A percentile compares a stretch with the other conserved stretches of the same genome.
These are phyloP conservation scores for Mirza zaza DNA, from an alignment of 2,113 vertebrate species.

Conservation along the genomic window DNA sequence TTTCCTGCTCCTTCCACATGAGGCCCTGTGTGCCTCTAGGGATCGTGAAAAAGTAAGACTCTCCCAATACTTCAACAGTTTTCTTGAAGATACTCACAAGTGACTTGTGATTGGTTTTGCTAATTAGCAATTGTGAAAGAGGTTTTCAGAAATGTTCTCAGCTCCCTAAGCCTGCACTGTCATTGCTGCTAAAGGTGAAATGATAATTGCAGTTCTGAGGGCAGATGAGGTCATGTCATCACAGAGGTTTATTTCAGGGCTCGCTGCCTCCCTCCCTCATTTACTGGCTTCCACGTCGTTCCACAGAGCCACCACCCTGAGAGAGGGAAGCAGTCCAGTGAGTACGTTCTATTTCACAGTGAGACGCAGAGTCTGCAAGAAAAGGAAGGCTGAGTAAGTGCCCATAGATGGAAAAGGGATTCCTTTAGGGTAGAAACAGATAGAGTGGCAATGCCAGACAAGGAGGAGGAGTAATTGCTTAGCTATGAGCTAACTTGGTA, in stretches of 20 bases:
- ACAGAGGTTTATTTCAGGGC: not conserved
- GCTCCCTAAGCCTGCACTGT: not conserved
- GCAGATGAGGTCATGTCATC: not conserved
- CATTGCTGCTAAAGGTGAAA: not conserved
- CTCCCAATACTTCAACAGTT: too few relatives aligned
- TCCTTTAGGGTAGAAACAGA: not conserved
- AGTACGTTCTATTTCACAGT: not conserved
- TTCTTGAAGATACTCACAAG: too few relatives aligned
- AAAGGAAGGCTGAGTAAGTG: too few relatives aligned
- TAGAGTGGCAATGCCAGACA: not conserved
- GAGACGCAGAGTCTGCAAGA: not conserved
- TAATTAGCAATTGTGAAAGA: not conserved
- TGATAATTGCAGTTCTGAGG: not conserved
- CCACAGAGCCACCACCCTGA: too few relatives aligned
- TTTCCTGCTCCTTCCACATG: too few relatives aligned
- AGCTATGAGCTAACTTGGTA: not conserved
- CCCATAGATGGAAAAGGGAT: not conserved
- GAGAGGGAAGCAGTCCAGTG: not conserved
- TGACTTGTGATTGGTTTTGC: not conserved
- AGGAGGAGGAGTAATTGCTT: not conserved
- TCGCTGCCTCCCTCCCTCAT: not conserved
- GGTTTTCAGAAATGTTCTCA: not conserved
- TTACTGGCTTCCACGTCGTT: not conserved
- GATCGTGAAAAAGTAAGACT: too few relatives aligned
- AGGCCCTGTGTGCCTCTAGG: too few relatives aligned